A percentile compares a stretch with the other conserved stretches of the same genome.
Conservation (phyloP, 2,888 invertebrate genomes). For the Volucella bombylans region DNA sequence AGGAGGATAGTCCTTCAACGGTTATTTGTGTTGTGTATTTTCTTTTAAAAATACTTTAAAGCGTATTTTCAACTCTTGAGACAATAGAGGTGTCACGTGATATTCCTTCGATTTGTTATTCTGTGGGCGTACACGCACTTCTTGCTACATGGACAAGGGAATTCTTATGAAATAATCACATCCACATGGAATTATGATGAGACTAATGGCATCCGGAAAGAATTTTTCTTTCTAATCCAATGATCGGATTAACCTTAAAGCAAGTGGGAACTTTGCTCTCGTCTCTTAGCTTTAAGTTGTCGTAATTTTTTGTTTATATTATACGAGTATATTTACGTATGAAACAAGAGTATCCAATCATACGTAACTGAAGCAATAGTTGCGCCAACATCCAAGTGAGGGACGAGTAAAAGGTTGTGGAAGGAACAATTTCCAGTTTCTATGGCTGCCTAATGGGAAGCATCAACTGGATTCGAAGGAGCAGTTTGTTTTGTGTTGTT, state of each 20-base stretch:
- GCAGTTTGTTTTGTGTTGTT: not conserved
- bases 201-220: constrained; percentile 19
- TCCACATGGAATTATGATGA: constrained; percentile 9
- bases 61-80: not conserved
- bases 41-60: not conserved
- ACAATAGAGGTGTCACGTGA: constrained; percentile 14
- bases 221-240: constrained; percentile 12
- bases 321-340: too few species aligned
- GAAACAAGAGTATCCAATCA: not conserved
- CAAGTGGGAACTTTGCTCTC: not conserved
- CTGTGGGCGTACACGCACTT: not conserved
- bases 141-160: not conserved
- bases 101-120: constrained; percentile 1
- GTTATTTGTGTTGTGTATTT: too few species aligned
- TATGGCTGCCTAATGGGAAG: not conserved
- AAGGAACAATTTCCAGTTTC: not conserved
- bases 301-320: not conserved
- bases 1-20: too few species aligned
- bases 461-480: not conserved
- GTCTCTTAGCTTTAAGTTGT: not conserved
- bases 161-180: constrained; percentile 37
- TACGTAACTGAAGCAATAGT: constrained; percentile 11
- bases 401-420: not conserved
- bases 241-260: not conserved
- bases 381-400: not conserved